Percentiles rank a stretch among this genome's conserved stretches.
Evolutionary conservation across 37 sponge, comb jelly and placozoan species (phyloP).

Genomic region (Chondrosia reniformis): DNA sequence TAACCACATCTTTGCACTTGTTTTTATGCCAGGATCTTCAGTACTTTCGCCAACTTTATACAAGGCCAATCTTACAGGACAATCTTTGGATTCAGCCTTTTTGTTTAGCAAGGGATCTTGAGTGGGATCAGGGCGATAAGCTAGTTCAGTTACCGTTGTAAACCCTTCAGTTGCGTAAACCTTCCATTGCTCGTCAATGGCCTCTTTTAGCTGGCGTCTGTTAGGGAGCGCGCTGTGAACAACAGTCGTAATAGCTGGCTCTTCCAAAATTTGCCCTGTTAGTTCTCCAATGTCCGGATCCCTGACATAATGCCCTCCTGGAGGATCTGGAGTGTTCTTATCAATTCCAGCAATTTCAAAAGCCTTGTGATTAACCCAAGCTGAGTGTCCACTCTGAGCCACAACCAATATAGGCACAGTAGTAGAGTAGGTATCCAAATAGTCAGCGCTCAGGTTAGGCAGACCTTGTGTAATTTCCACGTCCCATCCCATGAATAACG

Average conservation of each 20-base stretch:
- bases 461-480: constrained; percentile 21
- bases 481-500: constrained; percentile 53
- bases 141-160: constrained; percentile 68
- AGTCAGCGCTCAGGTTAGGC: constrained; percentile 29
- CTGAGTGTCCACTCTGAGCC: constrained; percentile 22
- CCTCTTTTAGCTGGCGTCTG: no score
- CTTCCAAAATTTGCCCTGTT: constrained; percentile 40
- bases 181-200: constrained; percentile 11
- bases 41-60: not conserved
- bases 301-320: not conserved
- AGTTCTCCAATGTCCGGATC: constrained; percentile 27
- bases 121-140: not conserved
- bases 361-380: constrained; percentile 40
- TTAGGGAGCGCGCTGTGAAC: not conserved
- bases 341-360: constrained; percentile 27
- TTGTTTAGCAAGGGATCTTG: not conserved
- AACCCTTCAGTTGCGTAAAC: constrained; percentile 43
- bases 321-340: not conserved
- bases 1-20: constrained; percentile 38
- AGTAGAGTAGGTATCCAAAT: not conserved
- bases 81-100: not conserved
- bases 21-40: not conserved
- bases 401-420: constrained; percentile 34
- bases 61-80: constrained; percentile 18
- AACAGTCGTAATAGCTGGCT: not conserved